phyloP scores from a whole-genome alignment of 53 echinoderm and acorn worm species.

The Henricia sp. region DNA sequence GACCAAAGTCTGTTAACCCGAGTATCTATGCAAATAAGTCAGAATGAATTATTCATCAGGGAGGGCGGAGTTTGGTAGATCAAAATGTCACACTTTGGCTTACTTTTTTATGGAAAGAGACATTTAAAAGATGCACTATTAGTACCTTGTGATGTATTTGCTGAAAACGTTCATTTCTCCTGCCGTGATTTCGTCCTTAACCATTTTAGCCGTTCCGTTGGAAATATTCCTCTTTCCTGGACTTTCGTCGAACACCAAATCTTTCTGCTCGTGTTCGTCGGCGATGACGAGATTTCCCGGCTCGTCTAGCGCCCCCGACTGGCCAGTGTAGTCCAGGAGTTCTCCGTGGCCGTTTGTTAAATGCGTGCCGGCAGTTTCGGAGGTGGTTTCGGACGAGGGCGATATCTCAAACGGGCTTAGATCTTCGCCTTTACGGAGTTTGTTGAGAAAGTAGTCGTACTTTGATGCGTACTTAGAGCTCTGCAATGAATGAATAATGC shows the following conservation, averaged over 20 bases:
- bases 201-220: constrained; percentile 48
- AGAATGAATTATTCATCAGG: too few relatives aligned
- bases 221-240: constrained; percentile 32
- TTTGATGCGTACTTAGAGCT: constrained; percentile 57
- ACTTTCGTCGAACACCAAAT: constrained; percentile 57
- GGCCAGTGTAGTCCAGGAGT: constrained; percentile 31
- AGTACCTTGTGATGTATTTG: constrained; percentile 88
- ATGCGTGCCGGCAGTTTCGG: constrained; percentile 31
- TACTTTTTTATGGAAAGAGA: too few relatives aligned
- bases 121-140: not conserved
- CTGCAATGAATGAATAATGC: too few relatives aligned
- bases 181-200: constrained; percentile 50
- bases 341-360: constrained; percentile 12
- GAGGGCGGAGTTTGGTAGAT: too few relatives aligned
- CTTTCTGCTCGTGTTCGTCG: constrained; percentile 57
- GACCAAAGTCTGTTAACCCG: too few relatives aligned
- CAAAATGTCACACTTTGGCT: too few relatives aligned
- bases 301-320: constrained; percentile 4
- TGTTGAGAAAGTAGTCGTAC: constrained; percentile 77
- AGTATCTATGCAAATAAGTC: too few relatives aligned
- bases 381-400: constrained; percentile 34
- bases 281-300: constrained; percentile 38
- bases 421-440: constrained; percentile 62
- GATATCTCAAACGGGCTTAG: constrained; percentile 28
- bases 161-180: constrained; percentile 74